phyloP scores from a whole-genome alignment of 2,797 vertebrate species.

The Leptoclinus maculatus region DNA sequence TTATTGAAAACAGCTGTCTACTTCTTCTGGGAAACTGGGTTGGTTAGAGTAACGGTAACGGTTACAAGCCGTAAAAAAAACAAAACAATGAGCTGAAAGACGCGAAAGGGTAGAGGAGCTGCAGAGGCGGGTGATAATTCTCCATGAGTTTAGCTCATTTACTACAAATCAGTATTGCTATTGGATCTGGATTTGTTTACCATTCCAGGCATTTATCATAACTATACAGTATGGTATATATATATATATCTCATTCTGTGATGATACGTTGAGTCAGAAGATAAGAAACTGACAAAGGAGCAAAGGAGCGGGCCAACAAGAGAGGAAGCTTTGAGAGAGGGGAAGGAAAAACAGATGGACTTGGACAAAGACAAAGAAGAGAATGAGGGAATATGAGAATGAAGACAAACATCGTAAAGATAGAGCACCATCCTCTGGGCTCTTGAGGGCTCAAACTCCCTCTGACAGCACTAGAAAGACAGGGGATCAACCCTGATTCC shows the following conservation, averaged over 20 bases:
- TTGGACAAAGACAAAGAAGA: background rate
- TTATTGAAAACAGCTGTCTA: background rate
- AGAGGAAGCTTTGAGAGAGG: background rate
- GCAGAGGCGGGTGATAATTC: background rate
- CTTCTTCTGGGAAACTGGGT: background rate
- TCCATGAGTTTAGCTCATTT: background rate
- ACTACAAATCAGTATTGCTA: background rate
- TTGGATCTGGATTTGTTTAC: background rate
- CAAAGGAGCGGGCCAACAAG: background rate
- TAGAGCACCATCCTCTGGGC: constrained; percentile 30
- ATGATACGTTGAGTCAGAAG: background rate
- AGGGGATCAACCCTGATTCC: constrained; percentile 69
- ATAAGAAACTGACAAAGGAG: background rate
- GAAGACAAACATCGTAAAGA: constrained; percentile 48
- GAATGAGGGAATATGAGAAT: constrained; percentile 34
- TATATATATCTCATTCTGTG: background rate
- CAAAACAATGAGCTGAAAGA: background rate
- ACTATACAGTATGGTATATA: too few relatives aligned
- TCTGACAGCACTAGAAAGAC: constrained; percentile 66
- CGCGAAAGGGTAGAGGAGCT: background rate
- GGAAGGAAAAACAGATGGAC: constrained; percentile 5
- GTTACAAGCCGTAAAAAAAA: background rate
- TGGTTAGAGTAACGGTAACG: background rate
- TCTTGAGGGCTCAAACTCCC: constrained; percentile 51
- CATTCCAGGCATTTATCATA: background rate